Percentiles rank a stretch among this genome's conserved stretches.
Evolutionary conservation across 1,140 invertebrate species (phyloP).

Genomic region (Cephus cinctus): DNA sequence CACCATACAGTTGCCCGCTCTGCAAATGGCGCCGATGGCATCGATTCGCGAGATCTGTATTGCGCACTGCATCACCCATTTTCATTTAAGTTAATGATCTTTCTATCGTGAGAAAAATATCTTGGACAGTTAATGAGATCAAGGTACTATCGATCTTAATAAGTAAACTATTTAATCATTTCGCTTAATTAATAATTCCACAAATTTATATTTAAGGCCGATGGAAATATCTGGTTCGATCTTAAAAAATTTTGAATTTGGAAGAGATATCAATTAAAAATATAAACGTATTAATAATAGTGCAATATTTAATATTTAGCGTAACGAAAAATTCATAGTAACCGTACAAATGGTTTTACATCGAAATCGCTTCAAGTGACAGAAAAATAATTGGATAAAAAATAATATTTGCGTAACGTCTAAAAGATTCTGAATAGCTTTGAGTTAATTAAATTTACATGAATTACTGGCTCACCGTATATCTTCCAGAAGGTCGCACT

Average conservation of each 20-base stretch:
- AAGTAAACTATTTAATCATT: too few relatives aligned
- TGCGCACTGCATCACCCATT: slow-evolving; percentile 12
- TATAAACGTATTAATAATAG: neutral
- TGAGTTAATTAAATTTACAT: slow-evolving; percentile 13
- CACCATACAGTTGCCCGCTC: neutral
- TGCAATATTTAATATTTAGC: neutral
- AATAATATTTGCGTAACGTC: slow-evolving; percentile 5
- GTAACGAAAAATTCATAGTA: neutral
- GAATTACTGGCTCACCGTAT: slow-evolving; percentile 62
- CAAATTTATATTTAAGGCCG: too few relatives aligned
- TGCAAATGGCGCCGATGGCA: slow-evolving; percentile 15
- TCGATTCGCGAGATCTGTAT: slow-evolving; percentile 11
- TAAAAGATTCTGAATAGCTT: too few relatives aligned
- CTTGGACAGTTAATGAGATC: too few relatives aligned
- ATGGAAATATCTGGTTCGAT: too few relatives aligned
- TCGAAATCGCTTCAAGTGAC: neutral
- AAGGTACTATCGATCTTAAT: too few relatives aligned
- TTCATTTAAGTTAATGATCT: too few relatives aligned
- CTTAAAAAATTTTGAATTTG: too few relatives aligned
- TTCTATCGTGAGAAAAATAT: too few relatives aligned
- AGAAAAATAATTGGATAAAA: slow-evolving; percentile 54
- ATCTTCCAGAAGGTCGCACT: slow-evolving; percentile 92
- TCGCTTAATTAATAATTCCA: too few relatives aligned
- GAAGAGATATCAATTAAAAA: too few relatives aligned
- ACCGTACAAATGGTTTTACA: neutral